Base-by-base conservation (phyloP, 2,888 invertebrate genomes). In the Ephialtes manifestator region DNA sequence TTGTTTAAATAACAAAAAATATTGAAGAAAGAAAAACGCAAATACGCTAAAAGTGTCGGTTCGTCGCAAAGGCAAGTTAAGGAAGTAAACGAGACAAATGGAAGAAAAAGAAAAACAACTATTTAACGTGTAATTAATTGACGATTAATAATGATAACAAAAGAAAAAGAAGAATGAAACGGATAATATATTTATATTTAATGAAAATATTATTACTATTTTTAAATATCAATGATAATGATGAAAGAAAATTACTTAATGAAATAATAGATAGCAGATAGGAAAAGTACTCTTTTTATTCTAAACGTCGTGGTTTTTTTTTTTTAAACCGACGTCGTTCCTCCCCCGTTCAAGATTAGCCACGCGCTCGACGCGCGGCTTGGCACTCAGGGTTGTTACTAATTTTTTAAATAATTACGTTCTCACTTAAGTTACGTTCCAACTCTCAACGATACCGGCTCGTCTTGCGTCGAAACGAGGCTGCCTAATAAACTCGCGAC, bases 171-270 rank as follows among this genome's bases (percentile, higher is more conserved):
- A 81, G 81, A 86, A 68, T 77, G 76, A 86, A 85, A 81, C 31
- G 2, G 77, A 85, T 82, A 90, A 91, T 91, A 91, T 93, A 92
- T 92, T 91, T 93, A 92, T 92, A 92, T 90, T 92, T 90, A 91
- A 92, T 84, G 89, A 90, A 31, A 89, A 92, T 92, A 91, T 92
- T 90, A 91, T 92, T 92, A 92, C 89, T 93, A 92, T 92, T 92
- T 92, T 90, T 88, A 91, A 79, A 70, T 60, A 18, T 71, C 35
- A 60, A 79, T 48, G 28, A 81, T 13, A 48, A 51, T 75, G 39
- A 82, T 65, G 18, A 60, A 48, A 55, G 51, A 68, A 60, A 60
- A 71, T 78, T 63, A 78, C 68, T 84, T 51, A 72, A 80, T 53
- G 80, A 76, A 76, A 77, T 80, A 46, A 76, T 81, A 71, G 43